phyloP scores from a whole-genome alignment of 1,140 invertebrate genomes.

The Diorhabda elongata region DNA sequence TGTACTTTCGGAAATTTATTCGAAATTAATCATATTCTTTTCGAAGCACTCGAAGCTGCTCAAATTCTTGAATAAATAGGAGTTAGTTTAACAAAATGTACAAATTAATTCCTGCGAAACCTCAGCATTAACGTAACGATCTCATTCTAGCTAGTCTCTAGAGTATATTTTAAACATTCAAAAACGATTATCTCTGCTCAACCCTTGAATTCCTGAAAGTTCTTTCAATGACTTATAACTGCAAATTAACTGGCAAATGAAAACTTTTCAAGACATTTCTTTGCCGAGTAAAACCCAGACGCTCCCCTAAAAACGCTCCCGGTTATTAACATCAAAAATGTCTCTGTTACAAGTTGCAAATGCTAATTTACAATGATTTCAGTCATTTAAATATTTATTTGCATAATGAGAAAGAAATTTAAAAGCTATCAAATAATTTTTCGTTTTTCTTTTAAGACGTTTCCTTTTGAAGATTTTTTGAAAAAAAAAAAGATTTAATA shows the following conservation, averaged over 20 bases:
- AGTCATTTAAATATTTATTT: conserved; percentile 16
- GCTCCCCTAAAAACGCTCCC: conserved; percentile 12
- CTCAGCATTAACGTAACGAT: background rate
- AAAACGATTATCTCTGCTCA: conserved; percentile 6
- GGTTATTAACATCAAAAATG: conserved; percentile 18
- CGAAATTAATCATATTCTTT: too few species aligned
- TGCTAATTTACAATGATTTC: conserved; percentile 19
- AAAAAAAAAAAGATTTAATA: background rate
- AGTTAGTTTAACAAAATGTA: background rate
- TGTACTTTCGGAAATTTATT: too few species aligned
- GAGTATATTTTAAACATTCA: conserved; percentile 3
- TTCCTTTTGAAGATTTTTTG: background rate
- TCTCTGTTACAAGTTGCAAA: conserved; percentile 18
- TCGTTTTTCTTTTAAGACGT: conserved; percentile 5
- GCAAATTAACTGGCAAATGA: conserved; percentile 19
- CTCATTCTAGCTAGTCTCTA: background rate
- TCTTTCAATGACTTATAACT: conserved; percentile 12
- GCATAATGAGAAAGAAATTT: conserved; percentile 8
- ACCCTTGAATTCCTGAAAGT: conserved; percentile 10
- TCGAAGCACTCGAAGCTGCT: too few species aligned
- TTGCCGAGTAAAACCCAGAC: conserved; percentile 12
- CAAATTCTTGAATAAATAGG: too few species aligned
- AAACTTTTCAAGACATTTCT: conserved; percentile 18
- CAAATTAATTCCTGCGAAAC: background rate
- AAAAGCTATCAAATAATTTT: background rate